Conservation (phyloP, 2,888 invertebrate species). For the Belgica antarctica region DNA sequence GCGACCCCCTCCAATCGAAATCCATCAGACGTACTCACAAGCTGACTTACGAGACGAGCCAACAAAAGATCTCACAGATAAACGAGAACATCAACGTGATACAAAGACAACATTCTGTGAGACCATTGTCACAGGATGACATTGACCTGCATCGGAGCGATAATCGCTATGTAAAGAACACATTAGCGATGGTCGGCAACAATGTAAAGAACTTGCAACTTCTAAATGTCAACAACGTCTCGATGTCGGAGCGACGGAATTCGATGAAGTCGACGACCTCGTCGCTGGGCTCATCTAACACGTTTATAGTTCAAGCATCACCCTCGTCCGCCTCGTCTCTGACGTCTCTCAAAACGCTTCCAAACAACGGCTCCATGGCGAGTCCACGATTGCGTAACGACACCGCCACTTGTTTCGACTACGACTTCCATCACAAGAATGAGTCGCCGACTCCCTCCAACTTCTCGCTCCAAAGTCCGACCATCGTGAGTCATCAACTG, state of each 20-base stretch:
- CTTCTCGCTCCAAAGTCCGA: conserved; percentile 33
- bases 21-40: conserved; percentile 46
- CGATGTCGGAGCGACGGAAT: conserved; percentile 44
- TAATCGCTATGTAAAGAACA: conserved; percentile 30
- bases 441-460: conserved; percentile 41
- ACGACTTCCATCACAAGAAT: conserved; percentile 8
- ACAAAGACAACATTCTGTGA: conserved; percentile 45
- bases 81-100: conserved; percentile 47
- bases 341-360: conserved; percentile 32
- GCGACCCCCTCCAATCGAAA: conserved; percentile 45
- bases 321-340: conserved; percentile 40
- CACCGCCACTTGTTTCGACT: not conserved
- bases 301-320: conserved; percentile 35
- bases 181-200: conserved; percentile 35
- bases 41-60: conserved; percentile 47
- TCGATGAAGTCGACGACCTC: conserved; percentile 45
- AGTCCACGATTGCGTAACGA: conserved; percentile 22
- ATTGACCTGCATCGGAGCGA: conserved; percentile 29
- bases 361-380: conserved; percentile 13
- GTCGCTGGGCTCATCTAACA: conserved; percentile 37
- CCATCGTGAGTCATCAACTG: conserved; percentile 24
- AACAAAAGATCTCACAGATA: conserved; percentile 47
- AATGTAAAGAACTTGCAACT: conserved; percentile 32
- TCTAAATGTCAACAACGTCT: conserved; percentile 16
- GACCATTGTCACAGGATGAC: conserved; percentile 42